Percentiles rank a stretch among this genome's conserved stretches.
Evolutionary conservation across 2,113 vertebrate genomes (phyloP).

Genomic region (Synodontis membranacea): DNA sequence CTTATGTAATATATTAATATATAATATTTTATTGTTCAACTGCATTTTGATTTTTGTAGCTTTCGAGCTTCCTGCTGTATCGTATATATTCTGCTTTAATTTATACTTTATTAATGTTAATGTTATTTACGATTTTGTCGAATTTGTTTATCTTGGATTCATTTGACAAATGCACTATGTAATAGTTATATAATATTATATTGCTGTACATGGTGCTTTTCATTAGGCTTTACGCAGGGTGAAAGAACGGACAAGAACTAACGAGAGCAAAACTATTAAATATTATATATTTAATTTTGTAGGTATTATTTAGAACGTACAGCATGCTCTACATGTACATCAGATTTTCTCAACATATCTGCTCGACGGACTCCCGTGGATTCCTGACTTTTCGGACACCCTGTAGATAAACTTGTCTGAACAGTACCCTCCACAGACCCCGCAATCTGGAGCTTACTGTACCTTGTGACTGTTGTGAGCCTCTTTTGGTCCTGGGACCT

Average conservation of each 20-base stretch:
- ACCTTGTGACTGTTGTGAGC: conserved; percentile 19
- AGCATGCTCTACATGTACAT: neutral
- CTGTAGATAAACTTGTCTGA: neutral
- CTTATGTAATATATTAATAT: neutral
- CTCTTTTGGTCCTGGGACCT: neutral
- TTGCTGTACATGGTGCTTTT: neutral
- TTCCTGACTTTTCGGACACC: neutral
- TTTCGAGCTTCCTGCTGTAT: neutral
- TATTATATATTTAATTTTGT: neutral
- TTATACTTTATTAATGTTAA: neutral
- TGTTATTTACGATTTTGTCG: neutral
- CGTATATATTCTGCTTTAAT: neutral
- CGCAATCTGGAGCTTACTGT: neutral
- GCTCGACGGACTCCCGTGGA: no score
- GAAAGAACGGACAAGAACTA: neutral
- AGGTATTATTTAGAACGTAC: neutral
- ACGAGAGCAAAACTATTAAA: neutral
- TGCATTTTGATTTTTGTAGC: neutral
- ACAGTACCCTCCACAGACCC: neutral
- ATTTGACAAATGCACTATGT: neutral
- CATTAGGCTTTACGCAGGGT: neutral
- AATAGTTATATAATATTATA: neutral
- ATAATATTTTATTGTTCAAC: neutral
- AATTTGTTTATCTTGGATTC: neutral
- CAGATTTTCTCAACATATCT: neutral